These are phyloP conservation scores for Rhodinocichla rosea DNA, from an alignment of 2,113 vertebrate genomes.

Conservation along the genomic window DNA sequence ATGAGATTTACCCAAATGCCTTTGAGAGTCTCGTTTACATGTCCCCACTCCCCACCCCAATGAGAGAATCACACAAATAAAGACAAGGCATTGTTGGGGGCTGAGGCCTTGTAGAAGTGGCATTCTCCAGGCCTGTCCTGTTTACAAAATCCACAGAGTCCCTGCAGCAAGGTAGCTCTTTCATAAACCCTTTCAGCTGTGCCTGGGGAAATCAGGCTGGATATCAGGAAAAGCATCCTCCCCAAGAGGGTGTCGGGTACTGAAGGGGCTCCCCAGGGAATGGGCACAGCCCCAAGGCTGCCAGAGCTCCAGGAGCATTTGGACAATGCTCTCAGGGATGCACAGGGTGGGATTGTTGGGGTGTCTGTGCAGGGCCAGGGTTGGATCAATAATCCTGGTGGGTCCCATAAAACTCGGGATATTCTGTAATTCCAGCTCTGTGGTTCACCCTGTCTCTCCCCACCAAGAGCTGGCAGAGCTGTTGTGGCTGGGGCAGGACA, in stretches of 20 bases:
- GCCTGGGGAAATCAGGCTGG: background rate
- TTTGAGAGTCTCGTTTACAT: background rate
- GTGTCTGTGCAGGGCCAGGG: background rate
- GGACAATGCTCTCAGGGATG: fast-evolving
- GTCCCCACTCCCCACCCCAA: fast-evolving
- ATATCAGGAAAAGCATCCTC: background rate
- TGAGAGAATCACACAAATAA: background rate
- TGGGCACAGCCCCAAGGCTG: fast-evolving
- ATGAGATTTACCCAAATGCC: background rate
- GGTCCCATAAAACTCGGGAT: background rate
- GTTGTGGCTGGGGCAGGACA: background rate
- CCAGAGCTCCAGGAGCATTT: background rate
- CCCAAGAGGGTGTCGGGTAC: fast-evolving
- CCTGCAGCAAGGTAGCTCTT: background rate
- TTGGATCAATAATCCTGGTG: background rate
- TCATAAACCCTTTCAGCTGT: background rate
- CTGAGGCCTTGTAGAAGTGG: background rate
- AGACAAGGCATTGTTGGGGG: background rate
- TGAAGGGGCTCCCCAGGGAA: background rate
- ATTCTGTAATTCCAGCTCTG: background rate
- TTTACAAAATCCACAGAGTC: background rate
- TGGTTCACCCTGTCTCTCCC: background rate
- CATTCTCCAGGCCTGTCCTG: background rate
- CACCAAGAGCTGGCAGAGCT: background rate
- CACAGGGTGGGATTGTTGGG: background rate